These are phyloP conservation scores for Hecatera dysodea DNA, from an alignment of 2,888 invertebrate genomes.

Conservation along the genomic window DNA sequence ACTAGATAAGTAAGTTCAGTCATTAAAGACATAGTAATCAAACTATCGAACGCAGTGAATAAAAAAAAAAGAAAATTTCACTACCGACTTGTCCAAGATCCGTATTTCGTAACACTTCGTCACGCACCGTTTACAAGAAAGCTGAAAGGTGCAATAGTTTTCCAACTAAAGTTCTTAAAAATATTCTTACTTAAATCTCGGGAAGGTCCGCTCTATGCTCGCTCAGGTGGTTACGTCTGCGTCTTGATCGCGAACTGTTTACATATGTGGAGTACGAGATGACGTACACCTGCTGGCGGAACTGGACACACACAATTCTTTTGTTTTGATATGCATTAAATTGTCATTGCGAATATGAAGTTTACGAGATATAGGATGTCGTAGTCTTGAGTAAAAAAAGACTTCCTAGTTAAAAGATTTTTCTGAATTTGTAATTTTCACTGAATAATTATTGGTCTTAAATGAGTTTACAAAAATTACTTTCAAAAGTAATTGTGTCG, in stretches of 20 bases:
- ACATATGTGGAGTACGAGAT: constrained; percentile 78
- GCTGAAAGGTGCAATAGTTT: neutral
- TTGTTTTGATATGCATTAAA: neutral
- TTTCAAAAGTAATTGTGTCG: too few species aligned
- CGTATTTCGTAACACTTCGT: neutral
- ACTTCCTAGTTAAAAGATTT: too few species aligned
- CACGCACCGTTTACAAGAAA: neutral
- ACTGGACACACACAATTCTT: constrained; percentile 34
- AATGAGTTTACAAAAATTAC: too few species aligned
- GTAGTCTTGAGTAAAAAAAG: too few species aligned
- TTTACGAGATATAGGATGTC: too few species aligned
- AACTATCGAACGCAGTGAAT: too few species aligned
- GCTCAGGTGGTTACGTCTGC: constrained; percentile 68
- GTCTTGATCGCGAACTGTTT: constrained; percentile 82
- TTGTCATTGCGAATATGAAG: too few species aligned
- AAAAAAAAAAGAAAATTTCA: too few species aligned
- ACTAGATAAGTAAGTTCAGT: too few species aligned
- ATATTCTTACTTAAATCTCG: neutral
- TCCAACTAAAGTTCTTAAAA: neutral
- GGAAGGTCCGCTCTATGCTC: constrained; percentile 72
- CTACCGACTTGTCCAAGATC: neutral
- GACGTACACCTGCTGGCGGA: constrained; percentile 68
- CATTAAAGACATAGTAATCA: too few species aligned
- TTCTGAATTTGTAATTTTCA: neutral
- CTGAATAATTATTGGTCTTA: too few species aligned